Percentiles rank a stretch among this genome's conserved stretches.
These are phyloP conservation scores for Melospiza melodia DNA, from an alignment of 2,113 vertebrate genomes.

Conservation along the genomic window DNA sequence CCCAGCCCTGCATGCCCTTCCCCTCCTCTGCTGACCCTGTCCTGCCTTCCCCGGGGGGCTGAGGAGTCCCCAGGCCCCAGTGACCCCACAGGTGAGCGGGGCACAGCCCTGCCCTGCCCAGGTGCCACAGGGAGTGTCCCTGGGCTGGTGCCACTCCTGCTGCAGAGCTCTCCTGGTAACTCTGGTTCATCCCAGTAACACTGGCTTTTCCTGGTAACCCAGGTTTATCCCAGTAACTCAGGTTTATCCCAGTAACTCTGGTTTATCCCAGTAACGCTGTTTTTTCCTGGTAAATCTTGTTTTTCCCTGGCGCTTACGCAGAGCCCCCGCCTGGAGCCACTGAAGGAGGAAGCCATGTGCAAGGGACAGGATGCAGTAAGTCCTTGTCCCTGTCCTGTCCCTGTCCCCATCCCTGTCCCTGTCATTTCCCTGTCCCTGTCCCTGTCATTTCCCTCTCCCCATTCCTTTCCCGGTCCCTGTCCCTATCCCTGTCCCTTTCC, in stretches of 20 bases:
- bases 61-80: neutral
- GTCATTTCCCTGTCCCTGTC: neutral
- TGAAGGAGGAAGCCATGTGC: constrained; percentile 80
- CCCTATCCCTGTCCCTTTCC: constrained; percentile 36
- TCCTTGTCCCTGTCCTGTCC: neutral
- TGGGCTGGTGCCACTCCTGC: neutral
- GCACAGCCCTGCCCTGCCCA: neutral
- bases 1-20: neutral
- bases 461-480: no score
- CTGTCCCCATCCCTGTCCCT: neutral
- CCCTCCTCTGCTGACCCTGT: neutral
- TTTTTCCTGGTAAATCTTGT: neutral
- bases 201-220: neutral
- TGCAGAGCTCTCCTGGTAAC: neutral
- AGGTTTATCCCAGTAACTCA: no score
- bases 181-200: neutral
- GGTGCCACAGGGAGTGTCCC: fast-evolving
- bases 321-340: constrained; percentile 88
- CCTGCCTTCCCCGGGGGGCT: neutral
- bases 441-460: neutral
- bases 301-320: constrained; percentile 10
- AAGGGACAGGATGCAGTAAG: constrained; percentile 85
- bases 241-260: no score
- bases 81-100: neutral
- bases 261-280: neutral